Percentiles rank a stretch among this genome's conserved stretches.
Conservation (phyloP, 35 echinoderm and acorn worm species). For the Amphiura filiformis region DNA sequence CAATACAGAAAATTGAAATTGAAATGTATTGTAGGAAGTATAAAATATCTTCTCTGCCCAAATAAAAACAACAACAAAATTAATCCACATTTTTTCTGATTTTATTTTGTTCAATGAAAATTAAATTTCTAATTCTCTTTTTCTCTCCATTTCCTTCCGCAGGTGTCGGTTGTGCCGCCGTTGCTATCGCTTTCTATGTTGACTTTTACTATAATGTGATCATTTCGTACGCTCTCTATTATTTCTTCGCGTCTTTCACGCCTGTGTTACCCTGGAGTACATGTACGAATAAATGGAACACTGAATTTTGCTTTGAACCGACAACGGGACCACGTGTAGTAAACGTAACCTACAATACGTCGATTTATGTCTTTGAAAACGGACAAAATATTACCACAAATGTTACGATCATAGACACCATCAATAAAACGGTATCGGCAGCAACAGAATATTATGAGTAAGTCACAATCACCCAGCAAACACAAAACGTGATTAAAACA, state of each 20-base stretch:
- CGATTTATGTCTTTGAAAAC: neutral
- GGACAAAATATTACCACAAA: neutral
- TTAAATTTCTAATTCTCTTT: too few species aligned
- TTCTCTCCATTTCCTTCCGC: neutral
- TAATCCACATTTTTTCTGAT: too few species aligned
- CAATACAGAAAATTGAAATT: too few species aligned
- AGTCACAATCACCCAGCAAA: neutral
- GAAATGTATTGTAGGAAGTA: too few species aligned
- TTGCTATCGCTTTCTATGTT: conserved; percentile 85
- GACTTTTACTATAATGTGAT: conserved; percentile 99
- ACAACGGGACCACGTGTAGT: conserved; percentile 36
- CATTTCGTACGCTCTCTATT: conserved; percentile 88
- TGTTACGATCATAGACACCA: conserved; percentile 14
- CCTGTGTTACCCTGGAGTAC: conserved; percentile 73
- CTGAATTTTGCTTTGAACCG: conserved; percentile 61
- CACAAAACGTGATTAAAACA: too few species aligned
- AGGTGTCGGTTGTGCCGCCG: conserved; percentile 91
- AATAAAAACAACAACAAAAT: too few species aligned
- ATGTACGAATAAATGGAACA: conserved; percentile 75
- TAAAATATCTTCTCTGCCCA: too few species aligned
- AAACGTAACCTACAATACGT: neutral
- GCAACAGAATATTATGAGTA: conserved; percentile 93
- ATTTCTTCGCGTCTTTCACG: conserved; percentile 88
- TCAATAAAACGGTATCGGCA: conserved; percentile 63
- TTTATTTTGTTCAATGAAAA: too few species aligned